Evolutionary conservation across 2,888 invertebrate genomes (phyloP).

Genomic region (Brachypalpus laphriformis): DNA sequence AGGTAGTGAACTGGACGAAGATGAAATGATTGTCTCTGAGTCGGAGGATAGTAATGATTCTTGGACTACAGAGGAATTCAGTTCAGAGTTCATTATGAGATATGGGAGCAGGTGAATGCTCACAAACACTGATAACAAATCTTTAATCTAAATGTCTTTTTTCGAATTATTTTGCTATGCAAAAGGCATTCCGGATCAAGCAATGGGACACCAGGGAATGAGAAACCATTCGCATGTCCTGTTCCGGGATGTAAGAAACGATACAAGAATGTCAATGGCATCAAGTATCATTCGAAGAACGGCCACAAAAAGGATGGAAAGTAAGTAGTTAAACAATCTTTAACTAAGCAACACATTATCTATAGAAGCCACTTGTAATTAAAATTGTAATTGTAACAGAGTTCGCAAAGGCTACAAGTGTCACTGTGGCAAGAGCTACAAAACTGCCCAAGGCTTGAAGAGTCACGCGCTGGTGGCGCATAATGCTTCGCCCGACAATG

Average conservation of each 20-base stretch:
- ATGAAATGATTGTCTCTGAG: constrained; percentile 87
- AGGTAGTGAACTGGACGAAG: constrained; percentile 90
- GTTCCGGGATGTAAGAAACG: constrained; percentile 94
- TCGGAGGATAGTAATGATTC: constrained; percentile 93
- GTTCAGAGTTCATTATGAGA: constrained; percentile 90
- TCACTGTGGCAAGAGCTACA: constrained; percentile 93
- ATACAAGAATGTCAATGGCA: constrained; percentile 94
- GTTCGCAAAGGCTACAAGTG: constrained; percentile 92
- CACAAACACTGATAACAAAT: constrained; percentile 74
- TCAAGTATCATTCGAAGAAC: constrained; percentile 94
- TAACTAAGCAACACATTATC: background rate
- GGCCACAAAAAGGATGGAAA: constrained; percentile 93
- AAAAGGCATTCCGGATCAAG: constrained; percentile 83
- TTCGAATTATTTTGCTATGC: constrained; percentile 74
- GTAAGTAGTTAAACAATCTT: constrained; percentile 84
- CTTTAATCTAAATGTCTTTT: constrained; percentile 76
- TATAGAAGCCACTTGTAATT: constrained; percentile 43
- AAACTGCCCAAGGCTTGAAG: constrained; percentile 90
- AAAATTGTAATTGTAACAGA: constrained; percentile 83
- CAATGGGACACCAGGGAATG: constrained; percentile 84
- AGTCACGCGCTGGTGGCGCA: constrained; percentile 85
- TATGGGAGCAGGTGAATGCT: constrained; percentile 86
- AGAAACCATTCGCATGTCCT: constrained; percentile 93
- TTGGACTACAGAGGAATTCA: constrained; percentile 91
- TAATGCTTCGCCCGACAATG: constrained; percentile 80